Base-by-base conservation (phyloP, 1,140 invertebrate genomes). In the Heliothis virescens region DNA sequence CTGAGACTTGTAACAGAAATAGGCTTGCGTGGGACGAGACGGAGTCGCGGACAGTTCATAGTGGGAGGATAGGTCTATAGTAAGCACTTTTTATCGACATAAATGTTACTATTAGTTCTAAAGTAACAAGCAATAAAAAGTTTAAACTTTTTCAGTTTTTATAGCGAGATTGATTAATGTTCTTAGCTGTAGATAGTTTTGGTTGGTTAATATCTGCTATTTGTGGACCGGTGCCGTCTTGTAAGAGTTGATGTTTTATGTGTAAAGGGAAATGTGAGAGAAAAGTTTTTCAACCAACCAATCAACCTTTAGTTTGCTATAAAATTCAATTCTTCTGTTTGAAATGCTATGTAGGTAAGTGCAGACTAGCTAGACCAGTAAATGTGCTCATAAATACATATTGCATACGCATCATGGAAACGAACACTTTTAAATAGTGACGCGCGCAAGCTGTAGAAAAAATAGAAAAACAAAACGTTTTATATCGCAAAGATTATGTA, bases 381-480 rank as follows among this genome's bases (percentile, higher is more conserved):
- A 48, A 48, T 16, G 34, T 18, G 55, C 63, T 52, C 67, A 50
- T 71, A 71, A 52, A 26, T 15, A 69, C 11, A n/a, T 71, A 55
- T 10, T 55, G n/a, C 26, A 34, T 72, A 53, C 52, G 55, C 21
- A 55, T 72, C 26, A 13, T 72, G 34, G 18, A 62, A 62, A 26
- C 18, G 50, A 15, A 48, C 11, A 50, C 5, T 60, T 29, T 12
- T 48, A 50, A 29, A 52, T 53, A 53, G 67, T 71, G 67, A 69
- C 65, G 65, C 12, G 65, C 48, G 65, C 65, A 69, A 63, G n/a
- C 62, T 12, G 29, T 9, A 63, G 60, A 34, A 41, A 65, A n/a
- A 47, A 63, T 16, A 63, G 34, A 26, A 50, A 52, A 47, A 75
- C 62, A 75, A 75, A 50, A 62, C 50, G 52, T 55, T 72, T 55